These are phyloP conservation scores for Proales similis DNA, from an alignment of 1,140 invertebrate species.

Conservation along the genomic window DNA sequence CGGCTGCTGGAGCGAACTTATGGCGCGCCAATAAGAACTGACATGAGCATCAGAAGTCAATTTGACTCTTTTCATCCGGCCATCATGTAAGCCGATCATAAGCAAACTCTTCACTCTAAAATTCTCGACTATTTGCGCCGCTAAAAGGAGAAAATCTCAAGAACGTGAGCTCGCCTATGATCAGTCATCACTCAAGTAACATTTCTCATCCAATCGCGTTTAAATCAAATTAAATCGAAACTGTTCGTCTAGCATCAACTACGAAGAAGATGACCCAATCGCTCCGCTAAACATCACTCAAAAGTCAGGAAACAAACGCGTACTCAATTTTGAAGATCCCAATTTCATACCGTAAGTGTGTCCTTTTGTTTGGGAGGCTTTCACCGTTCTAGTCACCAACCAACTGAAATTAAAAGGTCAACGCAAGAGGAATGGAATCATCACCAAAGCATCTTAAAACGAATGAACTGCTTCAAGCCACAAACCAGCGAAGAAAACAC, in stretches of 20 bases:
- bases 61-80: not conserved
- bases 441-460: conserved; percentile 38
- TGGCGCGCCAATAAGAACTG: too few species aligned
- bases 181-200: conserved; percentile 31
- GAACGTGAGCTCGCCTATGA: conserved; percentile 11
- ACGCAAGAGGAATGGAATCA: too few species aligned
- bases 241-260: conserved; percentile 8
- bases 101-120: not conserved
- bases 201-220: too few species aligned
- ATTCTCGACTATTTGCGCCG: not conserved
- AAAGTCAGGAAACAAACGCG: conserved; percentile 2
- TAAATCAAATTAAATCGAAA: not conserved
- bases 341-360: too few species aligned
- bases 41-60: too few species aligned
- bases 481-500: conserved; percentile 38
- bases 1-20: too few species aligned
- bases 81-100: not conserved
- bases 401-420: conserved; percentile 13
- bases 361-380: conserved; percentile 1
- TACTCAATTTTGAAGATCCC: too few species aligned
- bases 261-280: conserved; percentile 26
- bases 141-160: conserved; percentile 6
- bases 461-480: conserved; percentile 37
- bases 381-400: conserved; percentile 21
- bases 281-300: conserved; percentile 20